Percentiles rank a stretch among this genome's conserved stretches.
Evolutionary conservation across 2,113 vertebrate genomes (phyloP).

Genomic region (Gadus chalcogrammus): DNA sequence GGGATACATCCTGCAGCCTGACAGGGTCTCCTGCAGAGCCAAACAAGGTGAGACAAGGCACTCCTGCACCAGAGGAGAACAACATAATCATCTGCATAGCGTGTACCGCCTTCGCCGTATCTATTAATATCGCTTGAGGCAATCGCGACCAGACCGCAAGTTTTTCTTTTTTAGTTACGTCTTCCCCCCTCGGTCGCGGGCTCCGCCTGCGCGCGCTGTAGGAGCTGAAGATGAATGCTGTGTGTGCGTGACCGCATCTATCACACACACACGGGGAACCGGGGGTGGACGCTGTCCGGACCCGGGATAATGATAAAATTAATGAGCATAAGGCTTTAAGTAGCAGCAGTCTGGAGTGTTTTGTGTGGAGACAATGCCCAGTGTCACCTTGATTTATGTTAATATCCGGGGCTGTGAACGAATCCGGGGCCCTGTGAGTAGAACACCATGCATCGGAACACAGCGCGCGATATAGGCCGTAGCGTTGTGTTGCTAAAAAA

Average conservation of each 20-base stretch:
- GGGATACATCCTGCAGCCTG: constrained; percentile 86
- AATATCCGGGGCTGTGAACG: constrained; percentile 36
- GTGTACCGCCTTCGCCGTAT: constrained; percentile 29
- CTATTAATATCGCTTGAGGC: constrained; percentile 50
- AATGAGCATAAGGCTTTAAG: constrained; percentile 67
- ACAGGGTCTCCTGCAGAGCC: constrained; percentile 89
- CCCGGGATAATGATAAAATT: constrained; percentile 68
- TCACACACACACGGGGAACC: constrained; percentile 49
- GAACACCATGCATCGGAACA: constrained; percentile 50
- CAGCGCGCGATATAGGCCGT: constrained; percentile 25
- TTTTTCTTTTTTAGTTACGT: constrained; percentile 19
- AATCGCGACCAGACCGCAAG: constrained; percentile 26
- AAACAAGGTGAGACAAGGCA: constrained; percentile 83
- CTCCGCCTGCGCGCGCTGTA: neutral
- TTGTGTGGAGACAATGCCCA: constrained; percentile 57
- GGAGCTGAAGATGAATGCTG: constrained; percentile 57
- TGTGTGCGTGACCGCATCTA: constrained; percentile 59
- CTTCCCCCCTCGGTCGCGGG: too few relatives aligned
- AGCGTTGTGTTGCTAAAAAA: constrained; percentile 39
- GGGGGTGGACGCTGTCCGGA: constrained; percentile 52
- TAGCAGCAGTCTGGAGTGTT: constrained; percentile 60
- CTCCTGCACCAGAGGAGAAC: constrained; percentile 24
- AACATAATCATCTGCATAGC: constrained; percentile 42
- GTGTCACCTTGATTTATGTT: constrained; percentile 64
- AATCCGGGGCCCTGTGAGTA: constrained; percentile 38